These are phyloP conservation scores for Epizoanthus illoricatus DNA, from an alignment of 92 coral and sea anemone species.

Conservation along the genomic window DNA sequence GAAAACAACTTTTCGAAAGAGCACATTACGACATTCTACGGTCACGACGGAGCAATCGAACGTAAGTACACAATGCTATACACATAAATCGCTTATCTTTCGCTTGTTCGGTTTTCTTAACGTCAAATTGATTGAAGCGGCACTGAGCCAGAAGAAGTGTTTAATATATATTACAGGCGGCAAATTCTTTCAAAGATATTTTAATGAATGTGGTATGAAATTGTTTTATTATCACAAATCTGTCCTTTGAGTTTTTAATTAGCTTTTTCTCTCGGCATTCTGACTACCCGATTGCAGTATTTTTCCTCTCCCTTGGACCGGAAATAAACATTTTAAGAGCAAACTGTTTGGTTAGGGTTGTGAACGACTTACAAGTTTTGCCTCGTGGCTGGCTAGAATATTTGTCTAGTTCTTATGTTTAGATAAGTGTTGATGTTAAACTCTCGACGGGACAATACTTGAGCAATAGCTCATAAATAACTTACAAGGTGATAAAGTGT, in stretches of 20 bases:
- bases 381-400: conserved; percentile 30
- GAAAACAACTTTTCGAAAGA: conserved; percentile 64
- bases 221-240: conserved; percentile 66
- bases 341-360: conserved; percentile 42
- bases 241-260: conserved; percentile 53
- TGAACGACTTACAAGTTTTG: conserved; percentile 11
- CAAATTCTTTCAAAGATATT: conserved; percentile 66
- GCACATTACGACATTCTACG: conserved; percentile 76
- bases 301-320: conserved; percentile 6
- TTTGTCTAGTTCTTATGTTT: conserved; percentile 47
- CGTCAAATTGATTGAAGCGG: conserved; percentile 49
- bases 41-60: conserved; percentile 77
- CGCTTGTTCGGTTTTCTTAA: conserved; percentile 42
- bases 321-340: conserved; percentile 28
- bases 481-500: conserved; percentile 64
- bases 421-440: conserved; percentile 60
- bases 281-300: background rate
- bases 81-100: conserved; percentile 22
- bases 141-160: conserved; percentile 44
- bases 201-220: conserved; percentile 61
- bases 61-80: conserved; percentile 66
- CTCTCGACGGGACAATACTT: conserved; percentile 48
- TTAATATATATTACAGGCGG: conserved; percentile 83
- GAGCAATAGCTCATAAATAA: conserved; percentile 53
- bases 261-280: conserved; percentile 46